phyloP scores from a whole-genome alignment of 1,140 invertebrate species.

The Drosophila dunni region DNA sequence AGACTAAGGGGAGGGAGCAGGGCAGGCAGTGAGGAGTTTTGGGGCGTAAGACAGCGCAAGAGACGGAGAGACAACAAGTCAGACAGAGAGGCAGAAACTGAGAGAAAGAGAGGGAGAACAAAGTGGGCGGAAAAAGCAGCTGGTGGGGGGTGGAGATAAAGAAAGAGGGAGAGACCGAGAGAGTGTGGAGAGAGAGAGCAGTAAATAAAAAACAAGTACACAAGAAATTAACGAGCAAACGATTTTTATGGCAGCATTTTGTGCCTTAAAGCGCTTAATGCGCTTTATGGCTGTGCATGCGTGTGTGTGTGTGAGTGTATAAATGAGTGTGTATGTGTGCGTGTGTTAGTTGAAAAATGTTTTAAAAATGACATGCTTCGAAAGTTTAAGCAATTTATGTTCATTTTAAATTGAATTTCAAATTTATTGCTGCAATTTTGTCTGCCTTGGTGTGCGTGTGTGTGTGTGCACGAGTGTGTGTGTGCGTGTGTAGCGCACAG shows the following conservation, averaged over 20 bases:
- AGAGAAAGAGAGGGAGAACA: background rate
- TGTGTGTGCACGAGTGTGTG: slow-evolving; percentile 17
- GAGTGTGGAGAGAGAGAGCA: slow-evolving; percentile 25
- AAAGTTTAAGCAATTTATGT: slow-evolving; percentile 84
- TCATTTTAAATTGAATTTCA: slow-evolving; percentile 84
- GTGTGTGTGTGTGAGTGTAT: slow-evolving; percentile 18
- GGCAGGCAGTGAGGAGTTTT: slow-evolving; percentile 23
- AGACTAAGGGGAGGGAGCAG: slow-evolving; percentile 1
- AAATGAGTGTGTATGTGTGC: slow-evolving; percentile 12
- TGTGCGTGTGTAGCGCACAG: slow-evolving; percentile 43
- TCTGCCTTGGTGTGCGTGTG: slow-evolving; percentile 35
- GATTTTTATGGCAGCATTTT: slow-evolving; percentile 83
- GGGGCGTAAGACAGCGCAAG: slow-evolving; percentile 61
- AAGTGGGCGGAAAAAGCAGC: background rate
- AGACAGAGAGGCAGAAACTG: slow-evolving; percentile 4
- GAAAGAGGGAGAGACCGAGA: background rate
- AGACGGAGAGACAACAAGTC: slow-evolving; percentile 4
- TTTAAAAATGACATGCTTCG: slow-evolving; percentile 84
- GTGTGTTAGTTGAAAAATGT: slow-evolving; percentile 83
- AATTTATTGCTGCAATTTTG: slow-evolving; percentile 84
- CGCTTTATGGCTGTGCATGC: slow-evolving; percentile 59
- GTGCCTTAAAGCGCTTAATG: slow-evolving; percentile 83
- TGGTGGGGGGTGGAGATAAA: background rate
- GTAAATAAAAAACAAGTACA: slow-evolving; percentile 76
- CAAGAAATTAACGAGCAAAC: slow-evolving; percentile 83